A percentile compares a stretch with the other conserved stretches of the same genome.
Conservation (phyloP, 2,888 invertebrate genomes). For the Pristionchus entomophagus region DNA sequence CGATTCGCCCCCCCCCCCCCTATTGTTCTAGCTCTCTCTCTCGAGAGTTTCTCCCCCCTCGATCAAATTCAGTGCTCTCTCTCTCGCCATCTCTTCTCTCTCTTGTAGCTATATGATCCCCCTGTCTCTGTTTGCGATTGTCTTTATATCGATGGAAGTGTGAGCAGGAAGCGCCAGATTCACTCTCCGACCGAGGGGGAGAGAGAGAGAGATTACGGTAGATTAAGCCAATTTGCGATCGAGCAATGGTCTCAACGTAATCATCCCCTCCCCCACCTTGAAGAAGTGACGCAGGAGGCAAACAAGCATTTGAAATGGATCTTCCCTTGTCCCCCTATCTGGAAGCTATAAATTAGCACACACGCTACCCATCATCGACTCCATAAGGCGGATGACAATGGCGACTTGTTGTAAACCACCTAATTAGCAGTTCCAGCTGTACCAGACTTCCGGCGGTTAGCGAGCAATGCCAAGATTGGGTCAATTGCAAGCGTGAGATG, state of each 20-base stretch:
- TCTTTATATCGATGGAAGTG: conserved; percentile 46
- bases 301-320: too few species aligned
- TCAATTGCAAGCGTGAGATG: conserved; percentile 10
- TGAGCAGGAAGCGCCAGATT: conserved; percentile 34
- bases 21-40: conserved; percentile 23
- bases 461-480: neutral
- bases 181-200: neutral
- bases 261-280: too few species aligned
- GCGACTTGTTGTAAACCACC: conserved; percentile 21
- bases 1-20: neutral
- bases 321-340: too few species aligned
- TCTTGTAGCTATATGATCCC: conserved; percentile 32
- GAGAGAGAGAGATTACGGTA: neutral
- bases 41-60: conserved; percentile 39
- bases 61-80: conserved; percentile 38
- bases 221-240: conserved; percentile 32
- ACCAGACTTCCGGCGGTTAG: conserved; percentile 27
- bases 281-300: too few species aligned
- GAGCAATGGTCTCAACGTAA: neutral
- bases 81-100: neutral
- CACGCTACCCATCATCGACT: neutral
- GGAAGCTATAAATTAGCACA: neutral
- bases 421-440: conserved; percentile 23
- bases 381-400: neutral
- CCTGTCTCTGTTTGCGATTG: conserved; percentile 44